Evolutionary conservation across 2,113 vertebrate genomes (phyloP).

Genomic region (Urocitellus parryii): DNA sequence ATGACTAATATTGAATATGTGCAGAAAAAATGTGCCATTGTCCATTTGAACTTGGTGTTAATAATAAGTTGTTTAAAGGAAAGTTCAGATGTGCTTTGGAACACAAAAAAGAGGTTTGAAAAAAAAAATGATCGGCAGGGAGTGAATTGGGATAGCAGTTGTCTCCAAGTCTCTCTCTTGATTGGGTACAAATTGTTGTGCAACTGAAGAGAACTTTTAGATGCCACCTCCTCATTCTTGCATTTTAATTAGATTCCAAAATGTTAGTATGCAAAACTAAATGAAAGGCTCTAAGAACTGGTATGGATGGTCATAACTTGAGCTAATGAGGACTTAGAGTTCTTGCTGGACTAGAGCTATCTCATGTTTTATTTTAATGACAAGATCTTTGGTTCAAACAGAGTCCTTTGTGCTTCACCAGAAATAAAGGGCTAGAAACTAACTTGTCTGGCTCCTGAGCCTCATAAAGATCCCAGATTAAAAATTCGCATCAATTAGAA

Average conservation of each 20-base stretch:
- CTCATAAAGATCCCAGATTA: not conserved
- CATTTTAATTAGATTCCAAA: not conserved
- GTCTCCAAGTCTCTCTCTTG: not conserved
- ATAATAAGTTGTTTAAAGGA: not conserved
- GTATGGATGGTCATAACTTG: not conserved
- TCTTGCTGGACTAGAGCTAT: not conserved
- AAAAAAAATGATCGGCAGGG: not conserved
- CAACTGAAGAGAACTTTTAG: not conserved
- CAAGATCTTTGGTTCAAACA: not conserved
- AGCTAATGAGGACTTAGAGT: not conserved
- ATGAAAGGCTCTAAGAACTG: not conserved
- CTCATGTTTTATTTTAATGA: not conserved
- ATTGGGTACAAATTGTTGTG: not conserved
- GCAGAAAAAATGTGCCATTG: not conserved
- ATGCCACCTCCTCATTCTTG: not conserved
- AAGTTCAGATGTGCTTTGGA: conserved; percentile 12
- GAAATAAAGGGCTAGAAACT: not conserved
- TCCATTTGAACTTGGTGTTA: not conserved
- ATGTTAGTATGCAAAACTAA: not conserved
- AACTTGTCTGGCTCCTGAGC: not conserved
- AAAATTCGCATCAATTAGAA: not conserved
- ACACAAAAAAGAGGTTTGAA: not conserved
- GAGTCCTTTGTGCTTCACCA: not conserved
- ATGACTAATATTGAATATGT: not conserved
- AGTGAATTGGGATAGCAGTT: not conserved